Base-by-base conservation (phyloP, 2,888 invertebrate genomes). In the Noctua pronuba region DNA sequence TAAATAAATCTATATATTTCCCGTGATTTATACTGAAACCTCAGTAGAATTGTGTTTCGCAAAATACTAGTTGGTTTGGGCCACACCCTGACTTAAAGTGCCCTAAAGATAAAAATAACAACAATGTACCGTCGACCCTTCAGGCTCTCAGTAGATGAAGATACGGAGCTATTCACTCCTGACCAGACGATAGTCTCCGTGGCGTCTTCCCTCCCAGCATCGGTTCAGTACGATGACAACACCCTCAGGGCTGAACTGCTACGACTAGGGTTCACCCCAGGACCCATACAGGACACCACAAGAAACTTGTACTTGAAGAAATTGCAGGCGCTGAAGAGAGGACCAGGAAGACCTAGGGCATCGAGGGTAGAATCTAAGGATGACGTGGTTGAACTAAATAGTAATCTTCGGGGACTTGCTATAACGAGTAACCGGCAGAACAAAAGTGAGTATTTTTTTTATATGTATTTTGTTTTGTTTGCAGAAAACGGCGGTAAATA, bases 201-300 rank as follows among this genome's bases (percentile, higher is more conserved):
- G 41, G 96, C 96, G 0, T 97, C 97, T 0, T 97, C 97, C 0
- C 94, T 98, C 0, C 98, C 98, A 0, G 91, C 97, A 0, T 97
- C 97, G 0, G 92, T 97, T 41, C 97, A 97, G 85, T 98, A 97
- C 86, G 98, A 98, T 88, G 97, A 98, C 28, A 97, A 97, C 82
- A 97, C 97, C 0, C 93, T 98, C 4, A 95, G 98, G 67, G 95
- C 97, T 0, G 98, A 98, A 89, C 94, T 99, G 58, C 96, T 97
- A 0, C 93, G 95, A 13, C 95, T 97, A 31, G 99, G 99, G 0
- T 97, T 98, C 86, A 96, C 95, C 18, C 98, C 98, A 0, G 99
- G 99, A 0, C 99, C 99, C 5, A 98, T 99, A 86, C 98, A 98
- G 2, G 95, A 97, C 24, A 97, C 97, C 4, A 99, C 99, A 0